Base-by-base conservation (phyloP, 2,888 invertebrate genomes). In the Eupithecia tripunctaria region DNA sequence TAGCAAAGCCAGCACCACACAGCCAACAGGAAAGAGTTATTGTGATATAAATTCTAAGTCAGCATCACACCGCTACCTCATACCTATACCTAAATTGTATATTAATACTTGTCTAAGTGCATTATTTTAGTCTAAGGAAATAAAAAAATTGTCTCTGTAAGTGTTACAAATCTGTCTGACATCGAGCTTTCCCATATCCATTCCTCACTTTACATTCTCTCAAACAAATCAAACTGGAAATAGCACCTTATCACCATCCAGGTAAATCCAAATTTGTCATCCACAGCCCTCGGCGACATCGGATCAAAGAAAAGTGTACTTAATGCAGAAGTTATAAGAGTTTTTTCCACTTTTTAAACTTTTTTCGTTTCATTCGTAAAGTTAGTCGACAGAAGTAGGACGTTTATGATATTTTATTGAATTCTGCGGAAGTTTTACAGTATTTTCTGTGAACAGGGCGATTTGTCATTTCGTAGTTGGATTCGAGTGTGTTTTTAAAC, bases 381-480 rank as follows among this genome's bases (percentile, higher is more conserved):
- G 67, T 72, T 75, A 51, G 68, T 60, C 70, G 60, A 60, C 70
- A 63, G 51, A 71, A 71, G 68, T 71, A 56, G 38, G 67, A 36
- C 72, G 69, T 67, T 73, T 73, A 72, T 75, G 70, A 70, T 72
- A 75, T 75, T 75, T 70, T 75, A 75, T 75, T 75, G 75, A 75
- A 75, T 68, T 70, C 63, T 66, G 72, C 64, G 64, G 51, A 64
- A 75, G 74, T 76, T 78, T 76, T 60, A 70, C 76, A 79, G 70
- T 70, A 69, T 72, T 75, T 21, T 67, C 73, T 63, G 69, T 59
- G 51, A 73, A 18, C 67, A 60, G 21, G n/a, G 38, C 59, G 32
- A 63, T 63, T 67, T 70, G 56, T 72, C 59, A 62, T 67, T 38
- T 59, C 59, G 5, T 25, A 56, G 56, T 56, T 56, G 56, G 25